Base-by-base conservation (phyloP, 2,113 vertebrate species). In the Trichomycterus rosablanca region DNA sequence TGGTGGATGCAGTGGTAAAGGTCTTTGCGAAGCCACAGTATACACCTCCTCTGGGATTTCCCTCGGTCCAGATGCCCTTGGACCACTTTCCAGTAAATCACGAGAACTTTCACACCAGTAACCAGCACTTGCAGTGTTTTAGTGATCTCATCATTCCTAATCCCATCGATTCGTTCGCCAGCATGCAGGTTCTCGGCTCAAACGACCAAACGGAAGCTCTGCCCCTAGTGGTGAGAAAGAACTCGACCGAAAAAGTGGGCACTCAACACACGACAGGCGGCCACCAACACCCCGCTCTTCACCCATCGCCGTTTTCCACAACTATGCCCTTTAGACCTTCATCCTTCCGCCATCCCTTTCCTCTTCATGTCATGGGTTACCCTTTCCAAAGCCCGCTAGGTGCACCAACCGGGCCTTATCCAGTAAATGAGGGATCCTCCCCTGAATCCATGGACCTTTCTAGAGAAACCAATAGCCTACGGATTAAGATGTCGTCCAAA, bases 1-100 rank as follows among this genome's bases (percentile, higher is more conserved):
- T 99, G 0, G 96, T 99, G 43, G 96, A 99, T 89, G 97, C 93
- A 0, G 96, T 99, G 66, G 95, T 99, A 63, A 99, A 97, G 73
- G 94, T 97, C 66, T 99, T 99, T 73, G 90, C 93, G 54, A 95
- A 91, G 44, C 92, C 72, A 81, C 89, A 84, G 79, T 93, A 86
- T 81, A 90, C 89, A 78, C 83, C 79, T 79, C 89, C 90, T 87
- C 87, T 89, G 83, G 86, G 84, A 86, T 90, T 91, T 83, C 88
- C 88, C 0, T 86, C 89, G 73, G 86, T 91, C 66, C 90, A 90
- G 83, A 87, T 93, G 72, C 92, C 76, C 9, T 89, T 67, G 81
- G 89, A 90, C 62, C 70, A 91, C 78, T 84, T 90, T 0, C 80
- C 88, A 0, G 80, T 92, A 81, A 96, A 91, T 0, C 89, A 90